Evolutionary conservation across 2,888 invertebrate genomes (phyloP).

Genomic region (Ptilodon capucinus): DNA sequence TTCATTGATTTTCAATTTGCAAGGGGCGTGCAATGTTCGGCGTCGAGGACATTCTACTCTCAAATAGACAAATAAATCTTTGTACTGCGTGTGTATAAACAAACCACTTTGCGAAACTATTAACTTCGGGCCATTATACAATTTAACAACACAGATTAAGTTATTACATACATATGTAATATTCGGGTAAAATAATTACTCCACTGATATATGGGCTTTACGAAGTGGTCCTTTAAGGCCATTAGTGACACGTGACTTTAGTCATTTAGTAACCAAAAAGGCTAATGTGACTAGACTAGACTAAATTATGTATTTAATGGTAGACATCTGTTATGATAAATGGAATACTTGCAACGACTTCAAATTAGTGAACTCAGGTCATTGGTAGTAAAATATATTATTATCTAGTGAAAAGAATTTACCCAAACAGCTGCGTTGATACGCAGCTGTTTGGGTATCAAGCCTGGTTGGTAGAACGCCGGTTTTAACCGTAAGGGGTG

Average conservation of each 20-base stretch:
- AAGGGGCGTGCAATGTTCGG: constrained; percentile 52
- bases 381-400: too few relatives aligned
- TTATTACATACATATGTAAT: constrained; percentile 20
- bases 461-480: too few relatives aligned
- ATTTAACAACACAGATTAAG: constrained; percentile 28
- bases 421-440: too few relatives aligned
- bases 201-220: constrained; percentile 2
- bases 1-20: constrained; percentile 80
- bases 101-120: constrained; percentile 39
- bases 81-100: constrained; percentile 42
- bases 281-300: neutral
- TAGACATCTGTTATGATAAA: neutral
- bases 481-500: too few relatives aligned
- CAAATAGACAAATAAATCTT: constrained; percentile 60
- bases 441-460: too few relatives aligned
- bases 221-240: constrained; percentile 4
- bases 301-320: neutral
- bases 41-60: constrained; percentile 42
- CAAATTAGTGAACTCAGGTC: too few relatives aligned
- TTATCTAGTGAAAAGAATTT: too few relatives aligned
- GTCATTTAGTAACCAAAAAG: neutral
- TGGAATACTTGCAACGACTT: too few relatives aligned
- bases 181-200: constrained; percentile 11
- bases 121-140: constrained; percentile 26
- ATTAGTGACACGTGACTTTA: neutral